Percentiles rank a stretch among this genome's conserved stretches.
These are phyloP conservation scores for Notocelia uddmanniana DNA, from an alignment of 2,888 invertebrate genomes.

Conservation along the genomic window DNA sequence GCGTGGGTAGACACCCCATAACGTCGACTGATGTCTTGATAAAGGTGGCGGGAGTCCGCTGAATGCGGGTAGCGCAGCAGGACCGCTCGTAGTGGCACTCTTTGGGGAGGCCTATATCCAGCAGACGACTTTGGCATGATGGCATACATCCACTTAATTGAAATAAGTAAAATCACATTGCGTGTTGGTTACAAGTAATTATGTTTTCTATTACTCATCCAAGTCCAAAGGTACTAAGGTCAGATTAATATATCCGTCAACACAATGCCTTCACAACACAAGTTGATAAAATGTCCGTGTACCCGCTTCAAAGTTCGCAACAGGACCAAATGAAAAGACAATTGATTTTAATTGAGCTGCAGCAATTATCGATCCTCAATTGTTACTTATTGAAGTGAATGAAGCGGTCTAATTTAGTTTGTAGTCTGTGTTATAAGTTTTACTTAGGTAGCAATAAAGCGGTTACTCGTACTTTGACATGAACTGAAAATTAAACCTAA, in stretches of 20 bases:
- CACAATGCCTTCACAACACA: background rate
- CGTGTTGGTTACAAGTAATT: conserved; percentile 2
- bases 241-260: conserved; percentile 20
- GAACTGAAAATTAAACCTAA: background rate
- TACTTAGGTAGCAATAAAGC: background rate
- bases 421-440: background rate
- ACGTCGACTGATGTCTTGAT: no score
- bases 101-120: no score
- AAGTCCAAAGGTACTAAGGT: conserved; percentile 33
- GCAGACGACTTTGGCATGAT: no score
- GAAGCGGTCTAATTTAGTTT: conserved; percentile 51
- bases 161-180: background rate
- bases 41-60: no score
- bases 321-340: conserved; percentile 58
- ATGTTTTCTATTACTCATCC: conserved; percentile 18
- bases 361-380: conserved; percentile 69
- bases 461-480: no score
- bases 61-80: no score
- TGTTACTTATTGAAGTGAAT: conserved; percentile 60
- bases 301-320: conserved; percentile 49
- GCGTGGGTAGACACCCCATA: no score
- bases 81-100: no score
- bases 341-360: conserved; percentile 71
- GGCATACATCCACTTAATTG: background rate
- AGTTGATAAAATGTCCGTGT: conserved; percentile 5